Evolutionary conservation across 2,888 invertebrate species (phyloP), one percentile per base, ranked within the genome.

Genomic region (Amiota mariae): DNA sequence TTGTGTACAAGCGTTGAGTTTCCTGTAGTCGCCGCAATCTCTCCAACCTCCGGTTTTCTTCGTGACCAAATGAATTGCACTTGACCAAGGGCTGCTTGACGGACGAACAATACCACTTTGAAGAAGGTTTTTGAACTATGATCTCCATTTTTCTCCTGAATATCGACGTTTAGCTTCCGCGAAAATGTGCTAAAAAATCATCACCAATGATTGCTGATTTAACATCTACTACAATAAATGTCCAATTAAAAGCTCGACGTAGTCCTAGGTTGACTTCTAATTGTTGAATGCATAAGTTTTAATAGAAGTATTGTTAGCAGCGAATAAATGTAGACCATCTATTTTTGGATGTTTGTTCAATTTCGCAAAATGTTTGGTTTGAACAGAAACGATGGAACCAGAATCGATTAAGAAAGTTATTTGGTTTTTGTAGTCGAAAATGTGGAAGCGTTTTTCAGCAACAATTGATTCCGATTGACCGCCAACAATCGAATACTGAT

Each of bases 201-300:
- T 47, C 47, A n/a, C 64, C 47, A 18, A 64, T 64, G 10, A 64
- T 64, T 15, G 64, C 47, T 64, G 64, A 47, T n/a, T 48, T n/a
- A 11, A 64, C 48, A 64, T 64, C 48, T 47, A 47, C 64, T n/a
- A 51, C 51, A 46, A 76, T 73, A 48, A 77, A 77, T 1, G 15
- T 76, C 76, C 73, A 77, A 15, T 51, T 47, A 57, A 75, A 70
- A 9, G 2, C 13, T 71, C 64, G 70, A 18, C 71, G 24, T 20
- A 77, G 70, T 2, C 75, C 73, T 48, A 75, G 4, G 49, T 48
- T 54, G 20, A 73, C 18, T 13, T 57, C 67, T 57, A 76, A 59
- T 24, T 12, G 70, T 74, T 72, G 71, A 11, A 36, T 73, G n/a
- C 76, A 20, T 72, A 76, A 1, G 72, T 73, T 18, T 48, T 8